Conservation (phyloP, 1,140 invertebrate species). For the Xylocopa sonorina region DNA sequence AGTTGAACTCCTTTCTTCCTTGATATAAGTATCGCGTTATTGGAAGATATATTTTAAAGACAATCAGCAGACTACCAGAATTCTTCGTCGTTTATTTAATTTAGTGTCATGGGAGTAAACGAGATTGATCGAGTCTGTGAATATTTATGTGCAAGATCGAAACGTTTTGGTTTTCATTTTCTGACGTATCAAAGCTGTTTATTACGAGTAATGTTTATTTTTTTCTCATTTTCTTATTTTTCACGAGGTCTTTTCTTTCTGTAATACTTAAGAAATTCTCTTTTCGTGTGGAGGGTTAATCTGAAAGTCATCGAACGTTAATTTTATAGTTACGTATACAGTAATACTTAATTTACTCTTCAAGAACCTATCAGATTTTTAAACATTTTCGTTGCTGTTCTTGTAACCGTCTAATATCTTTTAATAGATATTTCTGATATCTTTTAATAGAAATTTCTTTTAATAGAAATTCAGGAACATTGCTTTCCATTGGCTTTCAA, state of each 20-base stretch:
- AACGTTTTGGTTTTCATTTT: constrained; percentile 20
- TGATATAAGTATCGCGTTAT: background rate
- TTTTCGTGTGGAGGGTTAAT: background rate
- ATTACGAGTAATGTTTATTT: constrained; percentile 7
- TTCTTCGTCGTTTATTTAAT: background rate
- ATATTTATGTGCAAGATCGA: background rate
- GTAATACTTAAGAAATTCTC: background rate
- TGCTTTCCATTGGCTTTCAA: background rate
- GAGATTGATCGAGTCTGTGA: background rate
- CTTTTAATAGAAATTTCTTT: background rate
- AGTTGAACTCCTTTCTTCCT: background rate
- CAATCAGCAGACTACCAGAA: background rate
- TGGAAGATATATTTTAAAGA: constrained; percentile 4
- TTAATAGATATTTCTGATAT: no score
- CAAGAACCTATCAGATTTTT: no score
- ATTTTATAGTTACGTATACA: no score
- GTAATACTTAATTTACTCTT: no score
- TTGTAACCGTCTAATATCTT: no score
- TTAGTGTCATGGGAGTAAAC: no score
- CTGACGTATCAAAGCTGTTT: constrained; percentile 44
- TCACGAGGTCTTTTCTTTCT: constrained; percentile 55
- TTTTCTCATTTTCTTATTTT: no score
- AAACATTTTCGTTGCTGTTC: no score
- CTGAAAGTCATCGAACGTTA: background rate
- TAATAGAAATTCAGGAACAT: background rate